Evolutionary conservation across 1,140 invertebrate species (phyloP).

Genomic region (Rhagoletis zephyria): DNA sequence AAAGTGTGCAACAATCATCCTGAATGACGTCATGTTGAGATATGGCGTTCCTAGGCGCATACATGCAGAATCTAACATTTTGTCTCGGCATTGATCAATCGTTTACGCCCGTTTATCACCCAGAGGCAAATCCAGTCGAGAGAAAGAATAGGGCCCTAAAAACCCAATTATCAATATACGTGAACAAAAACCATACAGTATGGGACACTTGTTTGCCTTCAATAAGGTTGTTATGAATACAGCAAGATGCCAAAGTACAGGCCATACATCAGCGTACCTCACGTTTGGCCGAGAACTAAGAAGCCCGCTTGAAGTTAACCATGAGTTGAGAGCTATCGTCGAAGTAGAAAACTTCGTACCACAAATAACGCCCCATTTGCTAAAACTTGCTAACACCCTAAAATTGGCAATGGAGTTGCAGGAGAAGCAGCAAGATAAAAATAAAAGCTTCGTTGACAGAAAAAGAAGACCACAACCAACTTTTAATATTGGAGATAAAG

Average conservation of each 20-base stretch:
- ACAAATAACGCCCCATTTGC: constrained; percentile 65
- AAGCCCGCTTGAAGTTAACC: constrained; percentile 51
- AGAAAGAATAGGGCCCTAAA: constrained; percentile 73
- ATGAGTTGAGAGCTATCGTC: constrained; percentile 62
- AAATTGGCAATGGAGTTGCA: background rate
- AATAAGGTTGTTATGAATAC: constrained; percentile 59
- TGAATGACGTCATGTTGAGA: constrained; percentile 59
- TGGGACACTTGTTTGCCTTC: constrained; percentile 69
- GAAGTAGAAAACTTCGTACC: constrained; percentile 65
- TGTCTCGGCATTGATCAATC: constrained; percentile 55
- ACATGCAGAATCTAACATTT: constrained; percentile 60
- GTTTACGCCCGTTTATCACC: too few species aligned
- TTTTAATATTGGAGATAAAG: background rate
- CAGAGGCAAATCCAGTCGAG: constrained; percentile 70
- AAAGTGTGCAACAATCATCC: constrained; percentile 4
- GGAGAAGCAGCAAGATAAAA: too few species aligned
- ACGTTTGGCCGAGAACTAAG: constrained; percentile 67
- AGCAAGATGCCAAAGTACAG: constrained; percentile 61
- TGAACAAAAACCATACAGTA: constrained; percentile 65
- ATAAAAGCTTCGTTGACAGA: too few species aligned
- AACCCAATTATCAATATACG: constrained; percentile 67
- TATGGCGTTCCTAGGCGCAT: too few species aligned
- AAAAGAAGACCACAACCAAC: too few species aligned
- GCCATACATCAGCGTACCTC: constrained; percentile 63
- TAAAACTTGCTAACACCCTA: constrained; percentile 52